A percentile compares a stretch with the other conserved stretches of the same genome.
Evolutionary conservation across 1,140 invertebrate genomes (phyloP).

Genomic region (Melitaea cinxia): DNA sequence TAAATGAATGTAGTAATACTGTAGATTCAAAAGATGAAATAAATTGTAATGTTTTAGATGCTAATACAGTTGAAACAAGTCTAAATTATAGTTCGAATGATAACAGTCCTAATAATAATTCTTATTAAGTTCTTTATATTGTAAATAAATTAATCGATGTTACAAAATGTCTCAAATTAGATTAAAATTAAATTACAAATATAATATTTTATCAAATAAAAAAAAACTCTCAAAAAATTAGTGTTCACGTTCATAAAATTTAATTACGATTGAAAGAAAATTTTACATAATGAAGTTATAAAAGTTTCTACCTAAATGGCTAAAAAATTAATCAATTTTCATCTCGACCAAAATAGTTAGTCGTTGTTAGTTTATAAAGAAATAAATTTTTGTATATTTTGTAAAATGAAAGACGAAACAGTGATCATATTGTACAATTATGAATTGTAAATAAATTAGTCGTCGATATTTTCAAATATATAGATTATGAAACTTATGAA

Average conservation of each 20-base stretch:
- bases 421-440: slow-evolving; percentile 50
- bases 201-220: slow-evolving; percentile 11
- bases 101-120: slow-evolving; percentile 73
- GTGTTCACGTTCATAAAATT: slow-evolving; percentile 6
- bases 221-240: slow-evolving; percentile 4
- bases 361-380: slow-evolving; percentile 38
- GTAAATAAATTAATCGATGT: slow-evolving; percentile 36
- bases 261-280: neutral
- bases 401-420: slow-evolving; percentile 69
- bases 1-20: slow-evolving; percentile 41
- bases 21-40: slow-evolving; percentile 58
- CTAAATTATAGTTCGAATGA: slow-evolving; percentile 51
- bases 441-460: slow-evolving; percentile 14
- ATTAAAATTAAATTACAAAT: slow-evolving; percentile 29
- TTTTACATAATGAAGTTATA: neutral
- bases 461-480: slow-evolving; percentile 6
- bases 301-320: neutral
- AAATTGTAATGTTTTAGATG: slow-evolving; percentile 66
- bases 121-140: slow-evolving; percentile 46
- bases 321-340: slow-evolving; percentile 17
- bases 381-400: slow-evolving; percentile 66
- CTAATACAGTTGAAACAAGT: slow-evolving; percentile 48
- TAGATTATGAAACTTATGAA: neutral
- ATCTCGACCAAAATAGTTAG: slow-evolving; percentile 59
- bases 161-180: slow-evolving; percentile 30